Evolutionary conservation across 2,888 invertebrate species (phyloP).

Genomic region (Diaphora mendica): DNA sequence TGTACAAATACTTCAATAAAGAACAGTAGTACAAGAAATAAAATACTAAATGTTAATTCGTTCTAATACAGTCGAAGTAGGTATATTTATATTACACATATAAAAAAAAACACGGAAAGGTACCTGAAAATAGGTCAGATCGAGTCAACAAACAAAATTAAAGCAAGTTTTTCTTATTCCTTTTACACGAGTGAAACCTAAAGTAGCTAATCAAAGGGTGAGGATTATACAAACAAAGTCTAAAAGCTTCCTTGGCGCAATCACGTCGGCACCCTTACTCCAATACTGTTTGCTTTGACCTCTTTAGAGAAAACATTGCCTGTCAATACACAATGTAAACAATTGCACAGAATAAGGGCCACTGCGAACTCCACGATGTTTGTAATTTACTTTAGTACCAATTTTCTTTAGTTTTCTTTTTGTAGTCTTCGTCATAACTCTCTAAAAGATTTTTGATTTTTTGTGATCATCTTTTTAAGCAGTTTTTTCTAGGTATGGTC

Average conservation of each 20-base stretch:
- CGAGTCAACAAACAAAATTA: conserved; percentile 37
- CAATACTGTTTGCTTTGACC: conserved; percentile 70
- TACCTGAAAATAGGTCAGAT: conserved; percentile 25
- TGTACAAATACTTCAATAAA: too few relatives aligned
- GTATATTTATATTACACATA: neutral
- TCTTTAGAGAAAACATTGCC: conserved; percentile 77
- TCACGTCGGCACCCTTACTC: conserved; percentile 67
- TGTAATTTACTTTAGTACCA: conserved; percentile 57
- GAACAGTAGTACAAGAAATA: too few relatives aligned
- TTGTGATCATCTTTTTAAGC: conserved; percentile 29
- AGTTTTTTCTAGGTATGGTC: neutral
- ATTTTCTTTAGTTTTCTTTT: conserved; percentile 53
- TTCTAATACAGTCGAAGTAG: neutral
- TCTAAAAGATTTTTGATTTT: conserved; percentile 24
- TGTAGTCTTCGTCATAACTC: conserved; percentile 34
- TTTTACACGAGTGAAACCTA: conserved; percentile 49
- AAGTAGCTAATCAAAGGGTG: conserved; percentile 75
- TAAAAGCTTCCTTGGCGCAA: conserved; percentile 73
- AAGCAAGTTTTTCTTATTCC: conserved; percentile 37
- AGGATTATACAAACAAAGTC: conserved; percentile 70
- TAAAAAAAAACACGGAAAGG: neutral
- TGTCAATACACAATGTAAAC: conserved; percentile 79
- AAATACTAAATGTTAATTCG: neutral
- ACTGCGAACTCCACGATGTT: conserved; percentile 55
- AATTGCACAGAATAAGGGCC: conserved; percentile 67